Evolutionary conservation across 2,113 vertebrate species (phyloP).

Genomic region (Bucco capensis): DNA sequence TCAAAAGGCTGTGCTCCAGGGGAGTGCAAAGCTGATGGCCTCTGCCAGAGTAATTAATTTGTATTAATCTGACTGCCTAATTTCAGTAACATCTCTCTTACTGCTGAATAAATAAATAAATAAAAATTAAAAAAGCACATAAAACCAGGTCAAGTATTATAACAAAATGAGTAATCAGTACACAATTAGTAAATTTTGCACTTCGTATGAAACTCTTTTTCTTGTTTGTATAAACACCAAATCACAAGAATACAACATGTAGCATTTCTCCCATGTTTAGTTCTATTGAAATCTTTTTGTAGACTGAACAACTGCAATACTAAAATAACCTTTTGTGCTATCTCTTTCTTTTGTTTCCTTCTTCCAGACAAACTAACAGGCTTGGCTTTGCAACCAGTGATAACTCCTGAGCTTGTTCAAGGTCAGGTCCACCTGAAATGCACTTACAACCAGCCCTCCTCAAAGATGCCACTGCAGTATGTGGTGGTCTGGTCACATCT

Average conservation of each 20-base stretch:
- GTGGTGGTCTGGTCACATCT: conserved; percentile 77
- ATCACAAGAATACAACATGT: background rate
- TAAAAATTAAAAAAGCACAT: background rate
- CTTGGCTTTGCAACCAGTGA: background rate
- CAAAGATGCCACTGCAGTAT: conserved; percentile 41
- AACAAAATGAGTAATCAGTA: background rate
- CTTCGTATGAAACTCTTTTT: background rate
- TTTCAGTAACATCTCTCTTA: background rate
- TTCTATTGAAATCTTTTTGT: background rate
- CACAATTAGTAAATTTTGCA: background rate
- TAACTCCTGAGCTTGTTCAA: conserved; percentile 64
- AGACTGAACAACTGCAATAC: background rate
- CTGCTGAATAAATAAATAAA: background rate
- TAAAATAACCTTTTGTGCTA: background rate
- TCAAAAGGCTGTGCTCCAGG: conserved; percentile 62
- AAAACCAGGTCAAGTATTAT: background rate
- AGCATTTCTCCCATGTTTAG: background rate
- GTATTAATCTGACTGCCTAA: background rate
- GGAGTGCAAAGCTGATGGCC: conserved; percentile 65
- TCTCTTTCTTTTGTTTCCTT: background rate
- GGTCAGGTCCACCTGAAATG: conserved; percentile 73
- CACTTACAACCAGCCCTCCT: conserved; percentile 43
- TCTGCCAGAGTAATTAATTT: conserved; percentile 71
- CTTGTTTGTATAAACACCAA: background rate
- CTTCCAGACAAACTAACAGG: background rate